Base-by-base conservation (phyloP, 2,113 vertebrate genomes). In the Turdus rufiventris region DNA sequence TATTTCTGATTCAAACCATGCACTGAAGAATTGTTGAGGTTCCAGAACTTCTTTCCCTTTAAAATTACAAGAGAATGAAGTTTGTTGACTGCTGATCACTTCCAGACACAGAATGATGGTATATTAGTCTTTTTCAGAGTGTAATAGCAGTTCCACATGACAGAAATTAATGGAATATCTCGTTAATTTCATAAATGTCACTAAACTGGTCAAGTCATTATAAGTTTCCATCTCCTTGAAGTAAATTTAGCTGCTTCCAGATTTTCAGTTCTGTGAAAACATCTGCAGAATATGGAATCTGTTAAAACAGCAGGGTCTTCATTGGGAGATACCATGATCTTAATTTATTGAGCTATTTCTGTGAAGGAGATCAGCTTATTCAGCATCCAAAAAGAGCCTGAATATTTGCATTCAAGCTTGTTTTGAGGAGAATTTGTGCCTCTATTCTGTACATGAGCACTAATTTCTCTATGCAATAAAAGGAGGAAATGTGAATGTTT, bases 1-100 rank as follows among this genome's bases (percentile, higher is more conserved):
- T 88, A 85, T 80, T 93, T 93, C 85, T 96, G 85, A 94, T 95
- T 97, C 88, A 95, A 96, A 93, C 88, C 93, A 90, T 89, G 23
- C 85, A 83, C 50, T 67, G 63, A 74, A 77, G 61, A 90, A 51
- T 63, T 95, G 81, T 85, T 95, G 93, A 93, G 94, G 78, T 88
- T 94, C 85, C 48, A 95, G 73, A 74, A 90, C 48, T 95, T 94
- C 78, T 94, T 96, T 61, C 40, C 36, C 82, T 94, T 93, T 80
- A 77, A 89, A 95, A 94, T 79, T 84, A 45, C 65, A 45, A 80
- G 82, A 50, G 85, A 96, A 94, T 88, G 79, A 63, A 94, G 82
- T 90, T 96, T 95, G 91, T 66, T 89, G 74, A 60, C 85, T 90
- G 75, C 67, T 94, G 94, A 96, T 97, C 68, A 25, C 36, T 96